Evolutionary conservation across 1,140 invertebrate species (phyloP).

Genomic region (Drosophila nikananu): DNA sequence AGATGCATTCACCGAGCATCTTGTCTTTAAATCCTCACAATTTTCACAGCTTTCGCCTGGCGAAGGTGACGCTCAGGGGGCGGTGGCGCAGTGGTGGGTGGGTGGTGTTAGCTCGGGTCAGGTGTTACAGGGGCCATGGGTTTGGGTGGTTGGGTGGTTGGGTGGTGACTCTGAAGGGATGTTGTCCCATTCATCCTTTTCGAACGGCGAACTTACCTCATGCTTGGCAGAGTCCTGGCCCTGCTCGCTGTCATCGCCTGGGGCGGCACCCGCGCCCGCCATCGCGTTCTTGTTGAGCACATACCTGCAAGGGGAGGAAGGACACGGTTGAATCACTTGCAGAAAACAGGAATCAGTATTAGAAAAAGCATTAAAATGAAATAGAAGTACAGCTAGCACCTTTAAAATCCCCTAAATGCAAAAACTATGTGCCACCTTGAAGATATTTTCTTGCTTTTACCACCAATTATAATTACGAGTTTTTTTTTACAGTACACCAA

Average conservation of each 20-base stretch:
- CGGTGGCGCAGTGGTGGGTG: background rate
- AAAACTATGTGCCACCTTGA: no score
- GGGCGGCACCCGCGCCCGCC: constrained; percentile 36
- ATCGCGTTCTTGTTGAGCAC: constrained; percentile 60
- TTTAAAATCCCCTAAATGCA: no score
- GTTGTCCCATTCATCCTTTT: constrained; percentile 9
- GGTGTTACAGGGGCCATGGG: background rate
- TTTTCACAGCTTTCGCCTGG: constrained; percentile 34
- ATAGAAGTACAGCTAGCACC: no score
- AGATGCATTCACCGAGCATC: constrained; percentile 17
- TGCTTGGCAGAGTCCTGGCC: constrained; percentile 67
- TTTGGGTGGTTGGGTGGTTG: no score
- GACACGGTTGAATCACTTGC: background rate
- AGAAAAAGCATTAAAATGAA: no score
- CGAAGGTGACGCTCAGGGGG: background rate
- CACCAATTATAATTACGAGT: no score
- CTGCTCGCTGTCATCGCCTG: constrained; percentile 71
- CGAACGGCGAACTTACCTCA: constrained; percentile 61
- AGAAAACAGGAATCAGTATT: no score
- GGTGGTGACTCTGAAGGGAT: background rate
- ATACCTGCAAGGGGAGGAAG: constrained; percentile 44
- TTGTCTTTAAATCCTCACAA: constrained; percentile 51
- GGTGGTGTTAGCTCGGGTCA: background rate
- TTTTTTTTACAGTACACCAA: no score
- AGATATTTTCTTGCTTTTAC: no score